Evolutionary conservation across 2,888 invertebrate species (phyloP), one percentile per base, ranked within the genome.

Genomic region (Anoplius nigerrimus): DNA sequence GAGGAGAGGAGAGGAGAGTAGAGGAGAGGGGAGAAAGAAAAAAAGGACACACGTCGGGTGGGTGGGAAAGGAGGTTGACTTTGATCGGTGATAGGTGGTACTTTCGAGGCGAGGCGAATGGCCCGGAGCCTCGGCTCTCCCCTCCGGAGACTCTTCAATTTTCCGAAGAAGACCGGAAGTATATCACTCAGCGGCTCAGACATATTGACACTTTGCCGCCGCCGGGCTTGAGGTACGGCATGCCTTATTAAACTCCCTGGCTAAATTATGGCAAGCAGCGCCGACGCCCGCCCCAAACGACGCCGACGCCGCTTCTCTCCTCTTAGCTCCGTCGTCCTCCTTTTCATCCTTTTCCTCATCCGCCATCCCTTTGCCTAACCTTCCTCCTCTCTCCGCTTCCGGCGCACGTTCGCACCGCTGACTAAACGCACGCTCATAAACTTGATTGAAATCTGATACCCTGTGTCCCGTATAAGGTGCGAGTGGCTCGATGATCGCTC

Each of bases 231-330:
- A 79, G 80, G 64, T 81, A 83, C 81, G 81, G 82, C 82, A 83
- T 84, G 85, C 86, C 85, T 86, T 86, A 86, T 86, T 86, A 86
- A 86, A 85, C 85, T 83, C 80, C 71, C 82, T 65, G 78, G 84
- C 82, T 86, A 85, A 86, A 84, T 86, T 83, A 86, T 86, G 83
- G 85, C 81, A 75, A 74, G 76, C 78, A 75, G 80, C 81, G 79
- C 71, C 62, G 42, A 43, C 79, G 73, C 71, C 69, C 67, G 69
- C n/a, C 79, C 67, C 72, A 63, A 69, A 66, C 71, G 78, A 54
- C 62, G 53, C 43, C 71, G 78, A 54, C 62, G 53, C 43, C 53
- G 48, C 68, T 62, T n/a, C 51, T 62, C 22, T 56, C 61, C 52
- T 69, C 68, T 34, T 56, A 48, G 60, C 58, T n/a, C n/a, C 65